Conservation (phyloP, 1,140 invertebrate species). For the Papilio xuthus region DNA sequence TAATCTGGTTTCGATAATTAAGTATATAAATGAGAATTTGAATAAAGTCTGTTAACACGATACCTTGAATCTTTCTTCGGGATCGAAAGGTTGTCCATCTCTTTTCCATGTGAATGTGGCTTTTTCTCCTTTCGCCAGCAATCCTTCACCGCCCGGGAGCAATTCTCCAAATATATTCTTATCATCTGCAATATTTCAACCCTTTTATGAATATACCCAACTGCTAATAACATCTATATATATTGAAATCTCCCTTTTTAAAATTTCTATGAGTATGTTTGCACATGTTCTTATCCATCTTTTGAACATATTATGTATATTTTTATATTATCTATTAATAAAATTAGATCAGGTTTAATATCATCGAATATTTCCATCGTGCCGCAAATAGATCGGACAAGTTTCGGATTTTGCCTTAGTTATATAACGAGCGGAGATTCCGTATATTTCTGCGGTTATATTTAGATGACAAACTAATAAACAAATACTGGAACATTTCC, state of each 20-base stretch:
- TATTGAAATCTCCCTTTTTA: too few species aligned
- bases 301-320: background rate
- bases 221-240: background rate
- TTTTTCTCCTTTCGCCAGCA: conserved; percentile 88
- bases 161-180: conserved; percentile 91
- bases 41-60: background rate
- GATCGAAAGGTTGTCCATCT: conserved; percentile 94
- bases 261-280: too few species aligned
- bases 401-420: conserved; percentile 19
- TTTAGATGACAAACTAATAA: conserved; percentile 54
- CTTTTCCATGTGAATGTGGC: conserved; percentile 94
- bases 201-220: conserved; percentile 36
- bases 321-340: background rate
- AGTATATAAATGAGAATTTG: background rate
- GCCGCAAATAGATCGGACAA: conserved; percentile 13
- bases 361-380: conserved; percentile 14
- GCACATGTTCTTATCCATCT: background rate
- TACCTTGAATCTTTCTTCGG: conserved; percentile 96
- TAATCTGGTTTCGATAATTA: too few species aligned
- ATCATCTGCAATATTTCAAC: conserved; percentile 82
- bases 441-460: conserved; percentile 48
- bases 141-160: conserved; percentile 83
- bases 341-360: conserved; percentile 34
- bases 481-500: conserved; percentile 61
- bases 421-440: conserved; percentile 37